These are phyloP conservation scores for Allygus modestus DNA, from an alignment of 2,888 invertebrate genomes.

Conservation along the genomic window DNA sequence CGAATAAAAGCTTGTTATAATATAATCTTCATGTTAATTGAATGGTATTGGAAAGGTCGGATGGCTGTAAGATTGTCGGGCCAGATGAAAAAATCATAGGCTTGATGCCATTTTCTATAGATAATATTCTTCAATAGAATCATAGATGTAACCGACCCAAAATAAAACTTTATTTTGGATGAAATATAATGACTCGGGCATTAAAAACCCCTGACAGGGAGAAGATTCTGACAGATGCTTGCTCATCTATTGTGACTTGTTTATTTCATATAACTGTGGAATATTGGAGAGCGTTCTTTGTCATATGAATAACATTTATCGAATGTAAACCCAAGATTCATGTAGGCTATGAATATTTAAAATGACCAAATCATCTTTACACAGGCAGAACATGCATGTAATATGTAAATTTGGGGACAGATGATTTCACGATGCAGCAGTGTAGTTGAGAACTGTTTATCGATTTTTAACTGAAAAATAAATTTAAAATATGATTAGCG, in stretches of 20 bases:
- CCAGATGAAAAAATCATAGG: conserved; percentile 47
- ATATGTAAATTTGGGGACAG: conserved; percentile 42
- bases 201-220: conserved; percentile 51
- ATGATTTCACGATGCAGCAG: conserved; percentile 12
- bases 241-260: conserved; percentile 62
- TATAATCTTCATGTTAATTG: conserved; percentile 64
- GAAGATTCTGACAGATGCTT: conserved; percentile 60
- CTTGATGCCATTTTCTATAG: conserved; percentile 58
- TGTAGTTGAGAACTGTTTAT: conserved; percentile 58
- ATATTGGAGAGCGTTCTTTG: conserved; percentile 63
- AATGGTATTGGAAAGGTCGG: conserved; percentile 41
- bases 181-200: conserved; percentile 59
- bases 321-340: conserved; percentile 62
- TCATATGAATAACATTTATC: conserved; percentile 59
- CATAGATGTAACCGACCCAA: conserved; percentile 58
- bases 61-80: conserved; percentile 12
- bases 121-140: conserved; percentile 60
- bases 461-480: conserved; percentile 48
- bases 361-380: conserved; percentile 43
- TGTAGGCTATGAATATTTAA: conserved; percentile 38
- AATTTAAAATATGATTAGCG: conserved; percentile 55
- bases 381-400: conserved; percentile 48
- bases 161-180: conserved; percentile 60
- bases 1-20: conserved; percentile 43
- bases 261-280: conserved; percentile 60